Conservation (phyloP, 2,113 vertebrate genomes). For the Cinclus mexicanus region DNA sequence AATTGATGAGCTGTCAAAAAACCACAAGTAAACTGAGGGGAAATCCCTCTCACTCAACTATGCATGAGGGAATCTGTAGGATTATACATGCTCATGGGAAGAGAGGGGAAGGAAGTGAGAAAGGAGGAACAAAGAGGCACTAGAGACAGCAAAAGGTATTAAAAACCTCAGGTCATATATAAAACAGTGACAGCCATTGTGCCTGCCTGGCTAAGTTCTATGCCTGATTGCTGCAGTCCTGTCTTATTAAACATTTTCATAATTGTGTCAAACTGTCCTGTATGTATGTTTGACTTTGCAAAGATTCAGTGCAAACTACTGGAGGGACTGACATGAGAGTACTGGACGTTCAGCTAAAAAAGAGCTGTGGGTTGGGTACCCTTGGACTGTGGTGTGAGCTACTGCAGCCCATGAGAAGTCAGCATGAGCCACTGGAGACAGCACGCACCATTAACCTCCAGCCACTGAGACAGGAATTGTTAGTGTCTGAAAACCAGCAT, state of each 20-base stretch:
- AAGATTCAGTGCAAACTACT: not conserved
- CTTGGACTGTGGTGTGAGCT: not conserved
- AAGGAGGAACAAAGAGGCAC: not conserved
- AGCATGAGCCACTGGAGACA: not conserved
- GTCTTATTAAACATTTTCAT: not conserved
- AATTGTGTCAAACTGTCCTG: not conserved
- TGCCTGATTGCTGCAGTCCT: not conserved
- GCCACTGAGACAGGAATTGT: accelerated
- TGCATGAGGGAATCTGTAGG: not conserved
- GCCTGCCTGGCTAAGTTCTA: not conserved
- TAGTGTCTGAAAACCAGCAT: not conserved
- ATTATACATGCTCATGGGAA: not conserved
- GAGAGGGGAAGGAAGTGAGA: not conserved
- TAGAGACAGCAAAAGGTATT: not conserved
- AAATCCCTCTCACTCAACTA: not conserved
- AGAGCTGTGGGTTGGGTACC: not conserved
- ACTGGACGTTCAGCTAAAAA: not conserved
- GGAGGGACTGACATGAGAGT: accelerated
- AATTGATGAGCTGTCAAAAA: not conserved
- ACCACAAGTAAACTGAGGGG: not conserved
- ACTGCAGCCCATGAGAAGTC: not conserved
- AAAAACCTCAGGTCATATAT: not conserved
- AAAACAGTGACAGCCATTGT: not conserved
- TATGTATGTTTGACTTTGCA: not conserved
- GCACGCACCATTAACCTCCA: accelerated